phyloP scores from a whole-genome alignment of 2,888 invertebrate genomes.

The Caenorhabditis plicata region DNA sequence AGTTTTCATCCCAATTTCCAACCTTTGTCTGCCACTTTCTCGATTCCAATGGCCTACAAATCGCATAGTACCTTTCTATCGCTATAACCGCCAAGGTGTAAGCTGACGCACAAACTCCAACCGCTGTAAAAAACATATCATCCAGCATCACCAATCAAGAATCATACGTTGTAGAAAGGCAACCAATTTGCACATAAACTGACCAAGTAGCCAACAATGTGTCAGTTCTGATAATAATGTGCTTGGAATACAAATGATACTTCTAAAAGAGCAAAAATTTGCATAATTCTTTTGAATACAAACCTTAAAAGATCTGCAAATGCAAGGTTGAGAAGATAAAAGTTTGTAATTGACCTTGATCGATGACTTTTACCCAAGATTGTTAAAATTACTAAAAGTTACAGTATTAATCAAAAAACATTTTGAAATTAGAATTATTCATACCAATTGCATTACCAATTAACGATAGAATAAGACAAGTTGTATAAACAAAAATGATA shows the following conservation, averaged over 20 bases:
- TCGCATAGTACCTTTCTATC: constrained; percentile 78
- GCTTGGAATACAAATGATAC: constrained; percentile 79
- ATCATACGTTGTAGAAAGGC: constrained; percentile 77
- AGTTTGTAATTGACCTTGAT: constrained; percentile 70
- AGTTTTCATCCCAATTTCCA: background rate
- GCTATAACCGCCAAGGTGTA: constrained; percentile 80
- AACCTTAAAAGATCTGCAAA: constrained; percentile 74
- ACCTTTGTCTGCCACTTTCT: constrained; percentile 76
- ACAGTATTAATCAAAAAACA: background rate
- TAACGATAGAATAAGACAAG: constrained; percentile 23
- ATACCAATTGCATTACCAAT: constrained; percentile 32
- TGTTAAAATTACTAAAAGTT: constrained; percentile 65
- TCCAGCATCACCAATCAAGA: background rate
- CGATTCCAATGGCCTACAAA: constrained; percentile 77
- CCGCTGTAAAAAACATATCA: constrained; percentile 70
- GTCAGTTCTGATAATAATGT: constrained; percentile 69
- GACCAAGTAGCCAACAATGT: constrained; percentile 72
- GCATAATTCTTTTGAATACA: no score
- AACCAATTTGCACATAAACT: constrained; percentile 75
- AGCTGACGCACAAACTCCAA: constrained; percentile 77
- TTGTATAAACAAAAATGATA: constrained; percentile 14
- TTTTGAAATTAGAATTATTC: no score
- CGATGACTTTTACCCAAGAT: constrained; percentile 67
- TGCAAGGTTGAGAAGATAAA: constrained; percentile 70
- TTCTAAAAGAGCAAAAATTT: no score